Base-by-base conservation (phyloP, 2,113 vertebrate species). In the Psettodes erumei region DNA sequence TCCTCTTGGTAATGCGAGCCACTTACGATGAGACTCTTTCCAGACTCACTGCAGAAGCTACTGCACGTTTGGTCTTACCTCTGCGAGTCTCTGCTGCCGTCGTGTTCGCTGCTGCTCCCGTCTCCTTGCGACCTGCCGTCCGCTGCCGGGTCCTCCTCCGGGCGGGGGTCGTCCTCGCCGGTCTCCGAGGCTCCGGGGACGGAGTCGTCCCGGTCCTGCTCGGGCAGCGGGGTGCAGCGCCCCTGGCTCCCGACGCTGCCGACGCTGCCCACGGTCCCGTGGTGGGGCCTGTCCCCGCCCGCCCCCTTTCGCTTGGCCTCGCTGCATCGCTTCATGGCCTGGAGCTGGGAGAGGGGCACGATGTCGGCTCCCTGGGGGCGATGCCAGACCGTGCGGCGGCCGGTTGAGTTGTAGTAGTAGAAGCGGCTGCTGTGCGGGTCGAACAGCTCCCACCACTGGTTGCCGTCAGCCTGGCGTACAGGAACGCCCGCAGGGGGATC, bases 391-490 rank as follows among this genome's bases (percentile, higher is more conserved):
- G 96, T 97, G 71, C 95, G 95, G 27, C 30, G 92, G 0, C 93
- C 95, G 12, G 93, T 89, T 0, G 96, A 95, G 89, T 97, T 96
- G 89, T 96, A 97, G 92, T 97, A 97, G 91, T 97, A 97, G 89
- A 96, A 97, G 69, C 96, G 95, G 78, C 93, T 91, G 51, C 95
- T 97, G 32, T 95, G 94, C 32, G 92, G 89, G 92, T 97, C 96
- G 0, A 96, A 97, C 60, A 97, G 93, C 80, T 97, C 96, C 96
- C 96, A 97, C 96, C 96, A 97, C 84, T 97, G 96, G 91, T 95
- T 95, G 53, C 95, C 95, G 72, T 96, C 95, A 0, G 95, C 94
- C 85, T 96, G 96, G 27, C 96, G 95, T 13, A 96, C 92, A 9
- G 88, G 89, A 64, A 93, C 93, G 19, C 94, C 93, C 18, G 89